phyloP scores from a whole-genome alignment of 2,797 vertebrate genomes.

The Taeniopygia guttata region DNA sequence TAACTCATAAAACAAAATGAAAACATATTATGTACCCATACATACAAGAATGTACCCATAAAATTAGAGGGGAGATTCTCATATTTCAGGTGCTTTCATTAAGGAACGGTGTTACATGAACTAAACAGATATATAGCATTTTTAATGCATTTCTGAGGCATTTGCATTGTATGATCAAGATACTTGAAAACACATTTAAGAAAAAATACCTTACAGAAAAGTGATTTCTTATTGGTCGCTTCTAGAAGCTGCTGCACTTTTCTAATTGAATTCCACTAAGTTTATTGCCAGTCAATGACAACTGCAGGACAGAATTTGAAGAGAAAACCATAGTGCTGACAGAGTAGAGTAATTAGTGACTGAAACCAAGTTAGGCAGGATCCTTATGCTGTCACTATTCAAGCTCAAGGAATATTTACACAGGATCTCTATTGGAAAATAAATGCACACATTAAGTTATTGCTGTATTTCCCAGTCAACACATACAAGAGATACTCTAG shows the following conservation, averaged over 20 bases:
- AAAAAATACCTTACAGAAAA: neutral
- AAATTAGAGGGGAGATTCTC: neutral
- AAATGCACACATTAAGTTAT: neutral
- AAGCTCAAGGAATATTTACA: neutral
- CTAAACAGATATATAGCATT: neutral
- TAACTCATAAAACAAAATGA: neutral
- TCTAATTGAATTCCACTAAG: neutral
- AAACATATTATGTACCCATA: neutral
- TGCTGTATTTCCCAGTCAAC: neutral
- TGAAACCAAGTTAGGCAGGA: neutral
- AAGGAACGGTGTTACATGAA: neutral
- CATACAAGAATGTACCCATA: neutral
- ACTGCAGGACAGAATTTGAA: neutral
- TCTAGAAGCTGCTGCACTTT: neutral
- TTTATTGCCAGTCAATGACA: neutral
- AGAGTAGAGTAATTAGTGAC: neutral
- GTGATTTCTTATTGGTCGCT: neutral
- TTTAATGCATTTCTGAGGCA: neutral
- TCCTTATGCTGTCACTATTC: neutral
- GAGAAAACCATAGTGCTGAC: neutral
- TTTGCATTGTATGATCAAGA: neutral
- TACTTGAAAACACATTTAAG: neutral
- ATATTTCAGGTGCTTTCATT: neutral
- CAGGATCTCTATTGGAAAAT: neutral
- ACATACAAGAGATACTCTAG: neutral